Evolutionary conservation across 2,888 invertebrate species (phyloP).

Genomic region (Conus canariensis): DNA sequence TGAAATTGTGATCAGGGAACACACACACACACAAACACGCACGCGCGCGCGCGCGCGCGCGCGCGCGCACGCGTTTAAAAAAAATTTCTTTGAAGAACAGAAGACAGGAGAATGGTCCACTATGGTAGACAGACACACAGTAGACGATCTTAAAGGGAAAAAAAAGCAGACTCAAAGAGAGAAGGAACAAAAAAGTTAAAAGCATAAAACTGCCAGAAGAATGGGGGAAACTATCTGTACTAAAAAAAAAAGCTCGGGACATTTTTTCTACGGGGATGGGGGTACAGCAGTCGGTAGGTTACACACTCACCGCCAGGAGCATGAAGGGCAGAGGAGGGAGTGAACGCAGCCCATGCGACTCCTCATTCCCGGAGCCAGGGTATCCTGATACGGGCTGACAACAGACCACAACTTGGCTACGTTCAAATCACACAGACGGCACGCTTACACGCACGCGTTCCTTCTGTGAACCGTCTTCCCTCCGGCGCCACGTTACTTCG

Average conservation of each 20-base stretch:
- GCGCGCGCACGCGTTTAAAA: too few species aligned
- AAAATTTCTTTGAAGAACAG: too few species aligned
- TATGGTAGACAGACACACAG: background rate
- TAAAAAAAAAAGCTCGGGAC: too few species aligned
- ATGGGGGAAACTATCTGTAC: too few species aligned
- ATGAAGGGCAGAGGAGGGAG: conserved; percentile 32
- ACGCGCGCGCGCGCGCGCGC: too few species aligned
- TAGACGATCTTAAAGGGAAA: background rate
- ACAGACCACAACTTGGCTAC: background rate
- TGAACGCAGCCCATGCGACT: conserved; percentile 37
- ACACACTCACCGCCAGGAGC: conserved; percentile 26
- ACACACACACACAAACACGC: too few species aligned
- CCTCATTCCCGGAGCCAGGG: conserved; percentile 35
- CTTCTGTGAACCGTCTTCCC: too few species aligned
- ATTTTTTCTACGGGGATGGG: too few species aligned
- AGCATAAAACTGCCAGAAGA: background rate
- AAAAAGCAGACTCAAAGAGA: background rate
- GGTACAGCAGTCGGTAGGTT: background rate
- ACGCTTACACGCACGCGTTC: too few species aligned
- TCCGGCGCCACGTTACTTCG: too few species aligned
- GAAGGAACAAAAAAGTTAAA: background rate
- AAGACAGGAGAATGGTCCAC: too few species aligned
- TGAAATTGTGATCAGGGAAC: too few species aligned
- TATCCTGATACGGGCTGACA: background rate
- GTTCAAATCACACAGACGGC: background rate